Evolutionary conservation across 2,113 vertebrate genomes (phyloP).

Genomic region (Burhinus bistriatus): DNA sequence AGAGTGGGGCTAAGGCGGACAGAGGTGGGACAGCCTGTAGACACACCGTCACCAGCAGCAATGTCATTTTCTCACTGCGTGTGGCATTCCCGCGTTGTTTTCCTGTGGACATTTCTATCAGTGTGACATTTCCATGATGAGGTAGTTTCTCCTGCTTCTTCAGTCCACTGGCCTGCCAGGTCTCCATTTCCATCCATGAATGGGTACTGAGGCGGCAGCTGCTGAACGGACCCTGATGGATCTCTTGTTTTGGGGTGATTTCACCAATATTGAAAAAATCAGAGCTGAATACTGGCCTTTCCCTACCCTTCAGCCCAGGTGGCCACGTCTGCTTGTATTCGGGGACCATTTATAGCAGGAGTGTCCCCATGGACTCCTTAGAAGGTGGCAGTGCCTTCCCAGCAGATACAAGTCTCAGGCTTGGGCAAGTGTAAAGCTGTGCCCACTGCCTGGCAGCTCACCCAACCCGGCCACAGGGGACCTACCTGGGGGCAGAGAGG

Average conservation of each 20-base stretch:
- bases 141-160: background rate
- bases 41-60: background rate
- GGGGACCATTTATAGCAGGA: background rate
- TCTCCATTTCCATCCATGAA: fast-evolving
- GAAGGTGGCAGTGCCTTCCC: background rate
- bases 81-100: background rate
- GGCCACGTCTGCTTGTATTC: background rate
- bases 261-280: background rate
- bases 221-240: fast-evolving
- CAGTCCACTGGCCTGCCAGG: fast-evolving
- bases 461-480: fast-evolving
- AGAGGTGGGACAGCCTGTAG: background rate
- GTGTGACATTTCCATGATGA: background rate
- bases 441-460: background rate
- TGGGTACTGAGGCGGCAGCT: background rate
- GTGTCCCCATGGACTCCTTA: background rate
- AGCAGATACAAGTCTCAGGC: background rate
- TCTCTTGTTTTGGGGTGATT: background rate
- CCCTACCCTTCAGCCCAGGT: background rate
- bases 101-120: background rate
- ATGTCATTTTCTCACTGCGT: fast-evolving
- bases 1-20: background rate
- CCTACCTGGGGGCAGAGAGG: background rate
- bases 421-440: background rate
- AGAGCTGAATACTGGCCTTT: background rate